A percentile compares a stretch with the other conserved stretches of the same genome.
phyloP scores from a whole-genome alignment of 2,888 invertebrate genomes.

The Andrena camellia region DNA sequence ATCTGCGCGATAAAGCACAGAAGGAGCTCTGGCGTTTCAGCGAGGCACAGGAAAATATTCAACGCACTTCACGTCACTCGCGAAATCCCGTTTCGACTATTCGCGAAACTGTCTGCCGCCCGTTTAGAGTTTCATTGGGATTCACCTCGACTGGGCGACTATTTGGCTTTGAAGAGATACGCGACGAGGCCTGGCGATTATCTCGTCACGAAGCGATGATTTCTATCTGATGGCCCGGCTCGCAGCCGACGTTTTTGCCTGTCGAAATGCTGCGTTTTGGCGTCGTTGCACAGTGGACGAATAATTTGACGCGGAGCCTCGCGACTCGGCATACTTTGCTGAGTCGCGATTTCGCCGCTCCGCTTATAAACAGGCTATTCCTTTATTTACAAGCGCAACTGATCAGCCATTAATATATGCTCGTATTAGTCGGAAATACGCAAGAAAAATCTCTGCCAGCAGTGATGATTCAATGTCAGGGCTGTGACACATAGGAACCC shows the following conservation, averaged over 20 bases:
- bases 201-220: slow-evolving; percentile 43
- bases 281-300: slow-evolving; percentile 14
- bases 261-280: background rate
- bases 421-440: background rate
- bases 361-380: too few relatives aligned
- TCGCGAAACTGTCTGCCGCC: slow-evolving; percentile 8
- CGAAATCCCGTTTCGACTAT: slow-evolving; percentile 9
- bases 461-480: slow-evolving; percentile 11
- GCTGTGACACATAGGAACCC: slow-evolving; percentile 1
- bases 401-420: background rate
- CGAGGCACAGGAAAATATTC: slow-evolving; percentile 1
- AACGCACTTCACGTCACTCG: background rate
- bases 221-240: slow-evolving; percentile 15
- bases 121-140: slow-evolving; percentile 40
- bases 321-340: background rate
- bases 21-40: too few relatives aligned
- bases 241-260: slow-evolving; percentile 9
- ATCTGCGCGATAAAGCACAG: too few relatives aligned
- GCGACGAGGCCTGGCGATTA: slow-evolving; percentile 47
- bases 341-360: background rate
- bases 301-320: slow-evolving; percentile 13
- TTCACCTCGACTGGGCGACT: slow-evolving; percentile 12
- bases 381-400: background rate
- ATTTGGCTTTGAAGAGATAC: slow-evolving; percentile 41
- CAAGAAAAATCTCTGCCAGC: background rate